Conservation (phyloP, 2,113 vertebrate species). For the Ifrita kowaldi region DNA sequence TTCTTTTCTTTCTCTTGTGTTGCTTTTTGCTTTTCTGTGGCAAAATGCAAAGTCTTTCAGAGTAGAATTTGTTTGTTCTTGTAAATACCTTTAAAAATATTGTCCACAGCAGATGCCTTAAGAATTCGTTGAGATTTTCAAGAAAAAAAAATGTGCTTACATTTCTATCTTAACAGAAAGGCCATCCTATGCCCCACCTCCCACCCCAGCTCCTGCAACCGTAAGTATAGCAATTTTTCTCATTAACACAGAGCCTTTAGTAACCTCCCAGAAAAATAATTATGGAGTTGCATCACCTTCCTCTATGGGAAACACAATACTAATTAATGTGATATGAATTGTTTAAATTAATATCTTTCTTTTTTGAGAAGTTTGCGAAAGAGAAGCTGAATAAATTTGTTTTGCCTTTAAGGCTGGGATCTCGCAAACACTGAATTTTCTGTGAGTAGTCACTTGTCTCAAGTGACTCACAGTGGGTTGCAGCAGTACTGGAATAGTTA, state of each 20-base stretch:
- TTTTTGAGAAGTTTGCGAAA: background rate
- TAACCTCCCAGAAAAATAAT: background rate
- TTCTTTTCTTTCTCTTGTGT: background rate
- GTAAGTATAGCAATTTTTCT: conserved; percentile 87
- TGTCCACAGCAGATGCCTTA: background rate
- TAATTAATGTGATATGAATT: background rate
- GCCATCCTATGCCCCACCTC: conserved; percentile 95
- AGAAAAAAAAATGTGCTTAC: conserved; percentile 54
- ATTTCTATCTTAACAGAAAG: conserved; percentile 85
- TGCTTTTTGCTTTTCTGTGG: background rate
- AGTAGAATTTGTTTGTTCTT: background rate
- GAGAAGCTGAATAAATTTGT: background rate
- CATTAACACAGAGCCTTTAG: conserved; percentile 59
- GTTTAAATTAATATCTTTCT: background rate
- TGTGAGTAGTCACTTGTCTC: background rate
- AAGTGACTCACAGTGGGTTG: background rate
- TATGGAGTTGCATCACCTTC: background rate
- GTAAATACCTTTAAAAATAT: background rate
- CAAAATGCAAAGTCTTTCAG: background rate
- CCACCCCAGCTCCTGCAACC: conserved; percentile 93
- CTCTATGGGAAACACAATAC: background rate
- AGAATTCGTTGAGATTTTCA: conserved; percentile 36
- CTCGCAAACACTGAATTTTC: background rate
- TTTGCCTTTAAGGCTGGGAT: background rate
- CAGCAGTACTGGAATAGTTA: background rate